These are phyloP conservation scores for Manacus vitellinus DNA, from an alignment of 2,113 vertebrate genomes.

Conservation along the genomic window DNA sequence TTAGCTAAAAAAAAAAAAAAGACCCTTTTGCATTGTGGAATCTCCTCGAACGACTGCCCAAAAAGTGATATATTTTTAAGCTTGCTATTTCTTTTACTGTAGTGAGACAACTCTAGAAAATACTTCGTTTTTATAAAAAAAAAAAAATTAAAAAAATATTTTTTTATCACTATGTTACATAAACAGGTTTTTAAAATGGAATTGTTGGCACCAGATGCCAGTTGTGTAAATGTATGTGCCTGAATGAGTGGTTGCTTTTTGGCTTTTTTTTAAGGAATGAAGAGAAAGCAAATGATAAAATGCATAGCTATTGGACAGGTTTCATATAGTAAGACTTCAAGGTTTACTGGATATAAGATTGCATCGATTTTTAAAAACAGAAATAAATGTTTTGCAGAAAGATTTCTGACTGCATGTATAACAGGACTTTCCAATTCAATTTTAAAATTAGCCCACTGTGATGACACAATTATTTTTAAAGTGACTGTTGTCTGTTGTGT, in stretches of 20 bases:
- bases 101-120: conserved; percentile 3
- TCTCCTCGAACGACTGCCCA: neutral
- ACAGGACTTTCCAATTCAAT: neutral
- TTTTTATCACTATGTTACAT: neutral
- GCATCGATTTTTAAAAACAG: conserved; percentile 5
- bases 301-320: neutral
- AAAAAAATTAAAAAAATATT: neutral
- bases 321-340: neutral
- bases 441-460: neutral
- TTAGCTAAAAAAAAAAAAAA: neutral
- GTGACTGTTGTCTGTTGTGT: neutral
- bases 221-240: neutral
- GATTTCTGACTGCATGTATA: neutral
- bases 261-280: neutral
- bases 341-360: neutral
- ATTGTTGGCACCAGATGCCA: neutral
- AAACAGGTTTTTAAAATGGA: neutral
- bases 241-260: neutral
- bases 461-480: neutral
- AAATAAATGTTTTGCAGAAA: neutral
- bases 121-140: neutral
- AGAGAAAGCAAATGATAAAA: neutral
- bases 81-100: neutral
- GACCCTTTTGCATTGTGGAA: neutral
- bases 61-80: neutral